These are phyloP conservation scores for Archivesica marissinica DNA, from an alignment of 1,140 invertebrate genomes.

Conservation along the genomic window DNA sequence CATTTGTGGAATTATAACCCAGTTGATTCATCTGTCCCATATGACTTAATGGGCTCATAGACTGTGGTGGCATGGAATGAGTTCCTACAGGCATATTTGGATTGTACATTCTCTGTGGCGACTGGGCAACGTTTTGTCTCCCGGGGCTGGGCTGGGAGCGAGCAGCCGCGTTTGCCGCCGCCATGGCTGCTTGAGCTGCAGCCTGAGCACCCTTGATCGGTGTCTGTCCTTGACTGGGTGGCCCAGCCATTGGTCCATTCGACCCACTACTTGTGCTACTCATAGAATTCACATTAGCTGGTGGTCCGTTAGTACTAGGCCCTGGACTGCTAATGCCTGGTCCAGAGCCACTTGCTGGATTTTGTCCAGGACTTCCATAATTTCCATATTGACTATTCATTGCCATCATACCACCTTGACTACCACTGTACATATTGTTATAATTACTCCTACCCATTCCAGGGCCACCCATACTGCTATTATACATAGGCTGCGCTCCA, in stretches of 20 bases:
- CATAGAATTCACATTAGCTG: slow-evolving; percentile 74
- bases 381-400: slow-evolving; percentile 79
- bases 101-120: slow-evolving; percentile 50
- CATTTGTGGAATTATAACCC: slow-evolving; percentile 69
- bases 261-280: slow-evolving; percentile 42
- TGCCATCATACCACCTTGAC: slow-evolving; percentile 68
- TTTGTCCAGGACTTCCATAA: slow-evolving; percentile 24
- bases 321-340: slow-evolving; percentile 37
- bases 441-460: slow-evolving; percentile 72
- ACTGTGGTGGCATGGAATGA: slow-evolving; percentile 56
- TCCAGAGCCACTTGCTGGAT: slow-evolving; percentile 29
- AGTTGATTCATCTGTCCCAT: slow-evolving; percentile 74
- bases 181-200: slow-evolving; percentile 83
- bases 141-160: slow-evolving; percentile 56
- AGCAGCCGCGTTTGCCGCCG: slow-evolving; percentile 80
- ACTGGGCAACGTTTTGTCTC: slow-evolving; percentile 21
- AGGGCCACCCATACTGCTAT: slow-evolving; percentile 62
- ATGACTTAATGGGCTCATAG: slow-evolving; percentile 61
- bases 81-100: slow-evolving; percentile 33
- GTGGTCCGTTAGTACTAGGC: slow-evolving; percentile 66
- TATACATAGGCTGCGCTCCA: slow-evolving; percentile 71
- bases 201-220: slow-evolving; percentile 82
- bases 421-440: slow-evolving; percentile 68
- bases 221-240: slow-evolving; percentile 58
- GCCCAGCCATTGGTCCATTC: slow-evolving; percentile 45